These are phyloP conservation scores for Rhaphigaster nebulosa DNA, from an alignment of 2,888 invertebrate genomes.

Conservation along the genomic window DNA sequence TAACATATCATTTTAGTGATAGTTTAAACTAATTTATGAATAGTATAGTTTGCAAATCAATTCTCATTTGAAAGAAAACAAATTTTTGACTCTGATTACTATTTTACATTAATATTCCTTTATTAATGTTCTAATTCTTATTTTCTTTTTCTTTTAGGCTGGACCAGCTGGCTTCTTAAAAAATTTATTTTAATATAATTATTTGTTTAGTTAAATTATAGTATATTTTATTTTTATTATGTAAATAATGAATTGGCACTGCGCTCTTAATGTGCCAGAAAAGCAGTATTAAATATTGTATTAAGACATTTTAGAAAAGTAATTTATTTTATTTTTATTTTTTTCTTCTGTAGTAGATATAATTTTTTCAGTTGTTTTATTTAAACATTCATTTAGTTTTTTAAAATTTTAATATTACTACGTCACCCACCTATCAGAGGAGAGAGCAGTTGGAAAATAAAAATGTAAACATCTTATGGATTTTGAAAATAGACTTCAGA, in stretches of 20 bases:
- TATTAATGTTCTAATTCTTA: conserved; percentile 61
- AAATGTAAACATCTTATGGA: conserved; percentile 8
- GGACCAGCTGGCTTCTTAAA: conserved; percentile 94
- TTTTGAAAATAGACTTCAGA: background rate
- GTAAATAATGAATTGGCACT: conserved; percentile 54
- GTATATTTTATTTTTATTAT: conserved; percentile 58
- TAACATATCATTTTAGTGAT: too few species aligned
- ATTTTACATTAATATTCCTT: background rate
- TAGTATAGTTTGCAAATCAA: too few species aligned
- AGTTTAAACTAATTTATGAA: too few species aligned
- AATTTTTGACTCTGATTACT: background rate
- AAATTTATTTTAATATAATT: conserved; percentile 87
- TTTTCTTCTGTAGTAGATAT: background rate
- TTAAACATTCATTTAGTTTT: conserved; percentile 3
- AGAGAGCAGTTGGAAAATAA: conserved; percentile 52
- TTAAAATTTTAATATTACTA: conserved; percentile 53
- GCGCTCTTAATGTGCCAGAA: conserved; percentile 49
- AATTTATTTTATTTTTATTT: background rate
- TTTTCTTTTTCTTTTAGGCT: conserved; percentile 73
- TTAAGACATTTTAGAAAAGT: conserved; percentile 29
- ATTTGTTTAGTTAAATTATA: conserved; percentile 68
- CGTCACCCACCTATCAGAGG: conserved; percentile 55
- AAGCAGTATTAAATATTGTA: conserved; percentile 59
- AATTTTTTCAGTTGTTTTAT: background rate
- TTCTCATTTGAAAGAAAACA: background rate